Percentiles rank a stretch among this genome's conserved stretches.
Conservation (phyloP, 2,888 invertebrate genomes). For the Papilio protenor region DNA sequence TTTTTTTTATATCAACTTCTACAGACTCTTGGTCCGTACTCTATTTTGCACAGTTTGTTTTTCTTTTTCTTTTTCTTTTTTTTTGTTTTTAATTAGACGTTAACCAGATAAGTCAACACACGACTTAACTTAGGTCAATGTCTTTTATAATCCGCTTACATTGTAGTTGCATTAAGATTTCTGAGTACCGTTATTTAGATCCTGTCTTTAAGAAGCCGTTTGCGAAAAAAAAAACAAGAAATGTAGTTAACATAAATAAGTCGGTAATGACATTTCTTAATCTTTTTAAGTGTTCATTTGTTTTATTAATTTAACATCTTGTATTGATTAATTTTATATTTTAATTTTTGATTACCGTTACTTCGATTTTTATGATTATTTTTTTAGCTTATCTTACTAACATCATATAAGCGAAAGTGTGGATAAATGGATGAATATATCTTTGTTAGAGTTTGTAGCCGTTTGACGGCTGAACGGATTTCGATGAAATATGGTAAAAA, state of each 20-base stretch:
- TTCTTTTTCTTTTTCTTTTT: too few species aligned
- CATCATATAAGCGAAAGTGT: too few species aligned
- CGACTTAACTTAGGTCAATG: conserved; percentile 35
- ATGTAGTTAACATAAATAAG: conserved; percentile 25
- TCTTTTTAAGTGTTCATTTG: conserved; percentile 7
- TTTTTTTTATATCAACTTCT: too few species aligned
- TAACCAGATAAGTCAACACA: not conserved
- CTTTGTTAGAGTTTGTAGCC: too few species aligned
- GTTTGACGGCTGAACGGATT: too few species aligned
- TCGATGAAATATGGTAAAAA: too few species aligned
- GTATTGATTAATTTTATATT: not conserved
- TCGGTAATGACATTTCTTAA: conserved; percentile 29
- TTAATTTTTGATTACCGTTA: not conserved
- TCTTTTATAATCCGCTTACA: conserved; percentile 36
- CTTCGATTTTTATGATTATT: not conserved
- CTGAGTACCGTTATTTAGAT: conserved; percentile 41
- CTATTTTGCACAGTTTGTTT: too few species aligned
- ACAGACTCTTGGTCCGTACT: too few species aligned
- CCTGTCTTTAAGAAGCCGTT: conserved; percentile 28
- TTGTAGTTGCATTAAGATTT: conserved; percentile 38
- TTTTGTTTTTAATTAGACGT: conserved; percentile 2
- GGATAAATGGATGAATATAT: too few species aligned
- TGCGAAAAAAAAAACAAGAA: conserved; percentile 29
- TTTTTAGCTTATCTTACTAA: too few species aligned
- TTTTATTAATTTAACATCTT: conserved; percentile 12